phyloP scores from a whole-genome alignment of 2,113 vertebrate genomes.

The Gobius niger region DNA sequence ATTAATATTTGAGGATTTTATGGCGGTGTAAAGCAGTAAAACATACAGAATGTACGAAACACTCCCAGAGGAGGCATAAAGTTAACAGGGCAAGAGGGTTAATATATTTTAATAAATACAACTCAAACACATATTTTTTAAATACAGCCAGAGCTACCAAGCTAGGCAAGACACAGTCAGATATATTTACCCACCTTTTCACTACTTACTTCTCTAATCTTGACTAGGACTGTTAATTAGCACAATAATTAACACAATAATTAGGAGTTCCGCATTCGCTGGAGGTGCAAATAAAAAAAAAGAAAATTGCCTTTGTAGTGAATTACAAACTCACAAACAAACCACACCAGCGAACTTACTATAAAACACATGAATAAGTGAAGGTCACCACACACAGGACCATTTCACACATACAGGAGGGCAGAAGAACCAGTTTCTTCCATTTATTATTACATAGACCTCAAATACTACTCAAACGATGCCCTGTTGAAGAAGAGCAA shows the following conservation, averaged over 20 bases:
- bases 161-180: neutral
- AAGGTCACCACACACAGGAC: neutral
- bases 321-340: constrained; percentile 5
- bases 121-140: too few species aligned
- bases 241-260: constrained; percentile 6
- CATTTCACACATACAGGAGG: neutral
- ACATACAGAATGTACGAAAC: too few species aligned
- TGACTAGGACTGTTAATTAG: neutral
- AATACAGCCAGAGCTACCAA: neutral
- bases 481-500: too few species aligned
- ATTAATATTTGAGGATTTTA: too few species aligned
- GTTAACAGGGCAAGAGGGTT: too few species aligned
- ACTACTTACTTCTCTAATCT: neutral
- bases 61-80: too few species aligned
- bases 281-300: constrained; percentile 4
- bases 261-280: neutral
- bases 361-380: too few species aligned
- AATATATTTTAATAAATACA: too few species aligned
- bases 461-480: too few species aligned
- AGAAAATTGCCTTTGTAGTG: neutral
- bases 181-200: neutral
- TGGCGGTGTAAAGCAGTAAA: too few species aligned
- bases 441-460: too few species aligned
- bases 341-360: neutral
- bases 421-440: too few species aligned